Conservation (phyloP, 2,797 vertebrate genomes). For the Microctenopoma lineatum region DNA sequence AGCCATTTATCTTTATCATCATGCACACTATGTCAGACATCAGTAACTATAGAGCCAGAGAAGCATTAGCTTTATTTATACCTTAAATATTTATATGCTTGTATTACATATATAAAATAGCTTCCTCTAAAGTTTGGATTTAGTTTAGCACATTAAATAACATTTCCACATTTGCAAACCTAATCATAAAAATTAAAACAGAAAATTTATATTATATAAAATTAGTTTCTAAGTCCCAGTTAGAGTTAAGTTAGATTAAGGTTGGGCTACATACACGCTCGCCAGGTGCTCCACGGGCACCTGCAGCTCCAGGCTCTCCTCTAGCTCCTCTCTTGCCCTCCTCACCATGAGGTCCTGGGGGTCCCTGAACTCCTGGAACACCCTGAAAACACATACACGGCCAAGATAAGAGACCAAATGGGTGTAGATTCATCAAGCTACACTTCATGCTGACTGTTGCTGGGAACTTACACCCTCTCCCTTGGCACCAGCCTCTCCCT, state of each 20-base stretch:
- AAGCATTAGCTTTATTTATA: not conserved
- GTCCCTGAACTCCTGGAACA: constrained; percentile 88
- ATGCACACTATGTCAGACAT: not conserved
- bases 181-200: too few species aligned
- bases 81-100: not conserved
- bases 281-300: constrained; percentile 89
- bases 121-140: not conserved
- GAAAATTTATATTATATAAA: too few species aligned
- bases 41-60: not conserved
- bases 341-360: constrained; percentile 91
- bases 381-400: constrained; percentile 79
- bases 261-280: constrained; percentile 87
- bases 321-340: constrained; percentile 97
- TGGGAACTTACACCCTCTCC: constrained; percentile 89
- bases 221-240: not conserved
- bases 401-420: constrained; percentile 1
- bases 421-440: rapidly evolving
- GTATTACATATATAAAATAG: not conserved
- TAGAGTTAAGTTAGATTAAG: not conserved
- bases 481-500: constrained; percentile 93
- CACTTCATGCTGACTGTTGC: not conserved
- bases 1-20: not conserved
- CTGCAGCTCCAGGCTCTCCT: constrained; percentile 90
- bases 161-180: too few species aligned
- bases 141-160: not conserved